phyloP scores from a whole-genome alignment of 2,888 invertebrate genomes.

The Melanchra persicariae region DNA sequence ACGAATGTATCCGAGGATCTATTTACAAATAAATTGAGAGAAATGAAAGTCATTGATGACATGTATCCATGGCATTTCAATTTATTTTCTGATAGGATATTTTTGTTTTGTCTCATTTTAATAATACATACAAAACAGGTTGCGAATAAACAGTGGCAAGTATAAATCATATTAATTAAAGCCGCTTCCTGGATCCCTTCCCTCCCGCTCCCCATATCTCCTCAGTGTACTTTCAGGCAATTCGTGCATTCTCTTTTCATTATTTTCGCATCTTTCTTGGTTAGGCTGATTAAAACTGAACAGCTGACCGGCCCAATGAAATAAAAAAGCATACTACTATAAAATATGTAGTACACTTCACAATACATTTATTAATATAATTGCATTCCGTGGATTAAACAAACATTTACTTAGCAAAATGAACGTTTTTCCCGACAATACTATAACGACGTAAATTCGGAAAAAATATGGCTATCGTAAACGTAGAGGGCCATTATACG shows the following conservation, averaged over 20 bases:
- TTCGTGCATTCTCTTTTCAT: constrained; percentile 55
- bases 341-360: background rate
- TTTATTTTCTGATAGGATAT: constrained; percentile 37
- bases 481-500: constrained; percentile 58
- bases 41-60: constrained; percentile 47
- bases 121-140: constrained; percentile 34
- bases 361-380: background rate
- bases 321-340: constrained; percentile 14
- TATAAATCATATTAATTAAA: constrained; percentile 67
- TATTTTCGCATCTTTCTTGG: constrained; percentile 50
- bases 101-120: constrained; percentile 26
- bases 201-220: constrained; percentile 4
- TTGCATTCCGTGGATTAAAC: constrained; percentile 13
- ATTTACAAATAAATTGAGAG: constrained; percentile 54
- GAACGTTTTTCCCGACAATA: constrained; percentile 27
- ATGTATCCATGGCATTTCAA: constrained; percentile 34
- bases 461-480: constrained; percentile 65
- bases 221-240: constrained; percentile 34
- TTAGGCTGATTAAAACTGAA: constrained; percentile 50
- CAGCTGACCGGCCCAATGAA: constrained; percentile 44
- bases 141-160: constrained; percentile 55
- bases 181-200: constrained; percentile 40
- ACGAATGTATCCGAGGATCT: constrained; percentile 42
- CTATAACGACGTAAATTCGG: constrained; percentile 47
- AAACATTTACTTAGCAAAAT: constrained; percentile 24